A percentile compares a stretch with the other conserved stretches of the same genome.
Evolutionary conservation across 1,140 invertebrate species (phyloP).

Genomic region (Pogonomyrmex californicus): DNA sequence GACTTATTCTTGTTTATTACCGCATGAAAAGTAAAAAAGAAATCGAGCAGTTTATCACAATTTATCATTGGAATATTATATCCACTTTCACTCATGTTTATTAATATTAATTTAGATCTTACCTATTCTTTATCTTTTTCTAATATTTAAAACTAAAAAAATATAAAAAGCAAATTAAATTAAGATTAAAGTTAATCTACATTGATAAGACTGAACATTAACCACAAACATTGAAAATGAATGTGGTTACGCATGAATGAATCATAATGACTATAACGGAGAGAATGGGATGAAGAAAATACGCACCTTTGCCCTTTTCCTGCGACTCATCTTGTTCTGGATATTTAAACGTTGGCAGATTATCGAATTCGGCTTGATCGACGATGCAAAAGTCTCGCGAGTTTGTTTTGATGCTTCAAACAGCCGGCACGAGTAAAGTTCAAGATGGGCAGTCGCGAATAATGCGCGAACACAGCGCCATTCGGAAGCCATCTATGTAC

Average conservation of each 20-base stretch:
- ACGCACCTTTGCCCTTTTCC: conserved; percentile 89
- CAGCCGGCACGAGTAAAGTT: conserved; percentile 76
- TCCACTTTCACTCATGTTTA: no score
- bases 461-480: conserved; percentile 16
- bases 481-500: neutral
- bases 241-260: neutral
- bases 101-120: no score
- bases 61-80: neutral
- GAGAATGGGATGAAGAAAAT: neutral
- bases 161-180: no score
- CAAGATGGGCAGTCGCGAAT: conserved; percentile 26
- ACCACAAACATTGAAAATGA: neutral
- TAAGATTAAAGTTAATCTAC: no score
- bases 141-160: no score
- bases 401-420: conserved; percentile 84
- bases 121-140: no score
- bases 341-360: conserved; percentile 5
- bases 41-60: neutral
- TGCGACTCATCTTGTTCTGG: conserved; percentile 88
- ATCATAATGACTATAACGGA: neutral
- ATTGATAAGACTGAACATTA: neutral
- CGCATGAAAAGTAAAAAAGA: neutral
- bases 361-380: conserved; percentile 1
- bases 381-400: conserved; percentile 16
- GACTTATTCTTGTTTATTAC: conserved; percentile 2